Conservation (phyloP, 2,797 vertebrate species). For the Diglossa cyanea region DNA sequence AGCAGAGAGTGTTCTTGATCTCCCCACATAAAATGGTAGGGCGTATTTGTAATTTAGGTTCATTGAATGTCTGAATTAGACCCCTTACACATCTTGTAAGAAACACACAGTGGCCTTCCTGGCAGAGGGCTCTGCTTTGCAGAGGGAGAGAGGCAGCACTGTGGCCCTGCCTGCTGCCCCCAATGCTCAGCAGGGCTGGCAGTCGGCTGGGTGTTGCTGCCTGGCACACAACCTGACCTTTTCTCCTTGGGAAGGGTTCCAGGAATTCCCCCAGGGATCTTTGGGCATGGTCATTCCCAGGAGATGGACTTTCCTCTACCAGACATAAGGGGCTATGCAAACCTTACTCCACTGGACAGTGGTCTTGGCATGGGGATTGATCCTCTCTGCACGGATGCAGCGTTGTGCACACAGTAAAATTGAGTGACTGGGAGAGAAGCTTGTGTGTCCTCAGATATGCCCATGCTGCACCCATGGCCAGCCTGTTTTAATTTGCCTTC, state of each 20-base stretch:
- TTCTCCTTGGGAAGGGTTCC: neutral
- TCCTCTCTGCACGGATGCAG: neutral
- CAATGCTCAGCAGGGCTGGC: accelerated
- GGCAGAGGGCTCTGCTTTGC: neutral
- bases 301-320: neutral
- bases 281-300: neutral
- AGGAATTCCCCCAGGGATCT: neutral
- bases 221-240: neutral
- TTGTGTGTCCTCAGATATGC: neutral
- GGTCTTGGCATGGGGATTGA: accelerated
- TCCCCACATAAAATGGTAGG: neutral
- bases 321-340: neutral
- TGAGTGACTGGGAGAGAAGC: neutral
- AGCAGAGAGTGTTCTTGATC: neutral
- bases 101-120: neutral
- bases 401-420: accelerated
- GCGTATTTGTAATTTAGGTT: neutral
- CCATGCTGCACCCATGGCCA: accelerated
- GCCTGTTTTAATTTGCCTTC: neutral
- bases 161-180: neutral
- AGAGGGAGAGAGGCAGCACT: neutral
- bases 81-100: neutral
- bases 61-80: neutral
- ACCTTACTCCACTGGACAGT: neutral
- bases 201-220: accelerated